Base-by-base conservation (phyloP, 2,113 vertebrate species). In the Bothrops jararaca region DNA sequence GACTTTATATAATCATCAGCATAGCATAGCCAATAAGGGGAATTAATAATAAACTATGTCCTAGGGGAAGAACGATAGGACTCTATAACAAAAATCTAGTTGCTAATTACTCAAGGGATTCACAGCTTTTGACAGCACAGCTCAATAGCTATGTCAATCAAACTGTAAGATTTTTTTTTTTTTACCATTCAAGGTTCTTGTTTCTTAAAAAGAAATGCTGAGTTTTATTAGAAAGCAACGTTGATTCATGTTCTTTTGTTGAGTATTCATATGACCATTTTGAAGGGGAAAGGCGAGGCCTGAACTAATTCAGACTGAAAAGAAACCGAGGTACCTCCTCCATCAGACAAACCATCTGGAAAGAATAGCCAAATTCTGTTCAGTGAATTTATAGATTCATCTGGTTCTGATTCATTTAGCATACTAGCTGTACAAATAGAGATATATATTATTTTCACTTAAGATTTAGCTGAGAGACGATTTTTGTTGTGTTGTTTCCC, bases 31-130 rank as follows among this genome's bases (percentile, higher is more conserved):
- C 56, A 95, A 94, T 86, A 95, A 93, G 58, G 87, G 24, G 94
- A 94, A 95, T 94, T 11, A 95, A 93, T 92, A 10, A 57, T n/a
- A 93, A 96, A 86, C 1, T 48, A 54, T 92, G 26, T 85, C 95
- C 95, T 92, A 80, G n/a, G 87, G 88, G 58, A 90, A 74, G 56
- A 89, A 48, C 6, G 92, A 15, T 4, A 10, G 92, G 2, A 50
- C 15, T 0, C 0, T 64, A 26, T 0, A 64, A 2, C 56, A 39
- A 69, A 69, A 85, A n/a, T 85, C 89, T 64, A 92, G 69, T 4
- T 20, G 34, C 53, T 60, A 91, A 60, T 89, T 29, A 4, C 90
- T 23, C 22, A 92, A 29, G 5, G 91, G 45, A 60, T 52, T 86
- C 29, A 86, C 85, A 58, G 8, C 9, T 4, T 92, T 86, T 92